Percentiles rank a stretch among this genome's conserved stretches.
phyloP scores from a whole-genome alignment of 2,797 vertebrate species.

The Catamblyrhynchus diadema region DNA sequence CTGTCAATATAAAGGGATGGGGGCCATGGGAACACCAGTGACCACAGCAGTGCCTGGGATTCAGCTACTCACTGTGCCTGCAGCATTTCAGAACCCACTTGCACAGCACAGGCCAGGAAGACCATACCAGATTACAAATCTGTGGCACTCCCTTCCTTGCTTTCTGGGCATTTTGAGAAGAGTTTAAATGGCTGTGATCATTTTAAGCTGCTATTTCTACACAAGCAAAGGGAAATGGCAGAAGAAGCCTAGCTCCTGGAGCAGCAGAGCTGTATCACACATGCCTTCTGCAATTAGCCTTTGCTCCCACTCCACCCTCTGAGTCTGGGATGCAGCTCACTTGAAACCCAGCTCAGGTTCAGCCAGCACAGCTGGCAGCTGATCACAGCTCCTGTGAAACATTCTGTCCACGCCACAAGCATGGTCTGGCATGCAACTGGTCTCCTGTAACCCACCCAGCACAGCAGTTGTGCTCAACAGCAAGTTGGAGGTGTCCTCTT shows the following conservation, averaged over 20 bases:
- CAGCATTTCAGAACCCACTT: fast-evolving
- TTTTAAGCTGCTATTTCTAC: neutral
- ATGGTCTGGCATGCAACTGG: neutral
- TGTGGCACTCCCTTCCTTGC: neutral
- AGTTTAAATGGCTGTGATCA: neutral
- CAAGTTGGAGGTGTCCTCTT: neutral
- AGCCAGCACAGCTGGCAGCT: neutral
- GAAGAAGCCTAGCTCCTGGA: neutral
- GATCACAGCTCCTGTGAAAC: neutral
- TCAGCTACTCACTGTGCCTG: too few relatives aligned
- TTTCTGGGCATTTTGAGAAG: neutral
- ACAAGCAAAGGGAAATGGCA: neutral
- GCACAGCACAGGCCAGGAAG: neutral
- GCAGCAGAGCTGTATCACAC: neutral
- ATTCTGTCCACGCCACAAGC: neutral
- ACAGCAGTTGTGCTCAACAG: neutral
- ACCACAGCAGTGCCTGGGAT: fast-evolving
- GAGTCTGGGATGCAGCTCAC: neutral
- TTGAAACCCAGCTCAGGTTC: neutral
- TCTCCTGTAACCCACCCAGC: neutral
- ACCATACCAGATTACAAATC: neutral
- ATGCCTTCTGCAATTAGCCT: neutral
- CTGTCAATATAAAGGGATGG: neutral
- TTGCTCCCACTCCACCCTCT: neutral
- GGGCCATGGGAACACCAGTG: neutral